Evolutionary conservation across 2,888 invertebrate species (phyloP), one percentile per base, ranked within the genome.

Genomic region (Ypsolopha sequella): DNA sequence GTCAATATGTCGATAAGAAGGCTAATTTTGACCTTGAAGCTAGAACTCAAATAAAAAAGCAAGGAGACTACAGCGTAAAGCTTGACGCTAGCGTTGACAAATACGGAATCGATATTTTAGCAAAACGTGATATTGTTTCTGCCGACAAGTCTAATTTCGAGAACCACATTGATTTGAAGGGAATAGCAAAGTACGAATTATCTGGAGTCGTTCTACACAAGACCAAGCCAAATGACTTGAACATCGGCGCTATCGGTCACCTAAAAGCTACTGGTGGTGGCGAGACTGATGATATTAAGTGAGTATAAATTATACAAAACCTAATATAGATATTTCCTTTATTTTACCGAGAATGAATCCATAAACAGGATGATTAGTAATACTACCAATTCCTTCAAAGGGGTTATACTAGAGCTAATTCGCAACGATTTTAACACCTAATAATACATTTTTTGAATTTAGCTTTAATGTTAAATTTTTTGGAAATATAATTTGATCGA

Each of bases 121-220:
- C 89, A 0, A 89, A 89, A 58, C 85, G 91, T 13, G 88, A 89
- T 43, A 79, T 90, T 2, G 65, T 88, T 0, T 88, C 87, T 0
- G 71, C 76, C 10, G 82, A 88, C 36, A 90, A 91, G 63, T 91
- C 90, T 1, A 91, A 91, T 64, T 84, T 91, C 43, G 85, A 88
- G 43, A 89, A 91, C 60, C 87, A 85, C 39, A 54, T 93, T 7
- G 82, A 86, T 6, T 59, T 92, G 11, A 89, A 89, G 35, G 87
- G 88, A 46, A 87, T 90, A 9, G 90, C 89, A 50, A 91, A 89
- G 63, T 89, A 91, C 61, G 89, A 91, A 60, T 70, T 91, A 0
- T 88, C 89, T 35, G 90, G 91, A 48, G 84, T 87, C 0, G 73
- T 91, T 0, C 73, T 79, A 0, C 90, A 91, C 63, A 88, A 82